These are phyloP conservation scores for Antennarius striatus DNA, from an alignment of 2,113 vertebrate species.

Conservation along the genomic window DNA sequence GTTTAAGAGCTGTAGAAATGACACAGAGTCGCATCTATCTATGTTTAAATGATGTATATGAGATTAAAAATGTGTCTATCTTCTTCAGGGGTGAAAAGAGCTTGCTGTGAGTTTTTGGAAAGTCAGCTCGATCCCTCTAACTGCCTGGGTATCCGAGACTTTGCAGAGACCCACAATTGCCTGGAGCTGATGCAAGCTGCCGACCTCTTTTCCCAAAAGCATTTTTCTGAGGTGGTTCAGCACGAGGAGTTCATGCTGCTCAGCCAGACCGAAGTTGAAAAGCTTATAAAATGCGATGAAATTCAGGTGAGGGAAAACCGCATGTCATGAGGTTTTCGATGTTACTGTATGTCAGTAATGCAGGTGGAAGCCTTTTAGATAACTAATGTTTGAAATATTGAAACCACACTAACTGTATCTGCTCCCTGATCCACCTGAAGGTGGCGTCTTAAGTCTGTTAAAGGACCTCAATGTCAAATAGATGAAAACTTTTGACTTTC, in stretches of 20 bases:
- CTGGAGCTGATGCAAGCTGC: constrained; percentile 97
- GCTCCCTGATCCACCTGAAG: no score
- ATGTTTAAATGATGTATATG: neutral
- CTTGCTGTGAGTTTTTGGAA: constrained; percentile 98
- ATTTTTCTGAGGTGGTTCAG: constrained; percentile 98
- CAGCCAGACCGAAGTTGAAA: constrained; percentile 94
- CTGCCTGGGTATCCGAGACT: constrained; percentile 98
- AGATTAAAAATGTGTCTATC: constrained; percentile 7
- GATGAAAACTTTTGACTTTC: no score
- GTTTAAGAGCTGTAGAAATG: no score
- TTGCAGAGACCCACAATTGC: constrained; percentile 99
- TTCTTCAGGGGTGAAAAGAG: constrained; percentile 93
- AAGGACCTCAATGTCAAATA: no score
- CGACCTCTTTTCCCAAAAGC: constrained; percentile 97
- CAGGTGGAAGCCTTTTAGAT: no score
- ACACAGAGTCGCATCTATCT: no score
- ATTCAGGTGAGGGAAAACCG: constrained; percentile 87
- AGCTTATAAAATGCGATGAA: constrained; percentile 97
- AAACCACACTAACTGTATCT: no score
- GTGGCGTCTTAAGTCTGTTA: no score
- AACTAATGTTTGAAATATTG: no score
- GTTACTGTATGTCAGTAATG: no score
- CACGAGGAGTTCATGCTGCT: constrained; percentile 99
- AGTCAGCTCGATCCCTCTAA: constrained; percentile 97
- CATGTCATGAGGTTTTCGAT: no score